Evolutionary conservation across 2,888 invertebrate species (phyloP).

Genomic region (Melanophora roralis): DNA sequence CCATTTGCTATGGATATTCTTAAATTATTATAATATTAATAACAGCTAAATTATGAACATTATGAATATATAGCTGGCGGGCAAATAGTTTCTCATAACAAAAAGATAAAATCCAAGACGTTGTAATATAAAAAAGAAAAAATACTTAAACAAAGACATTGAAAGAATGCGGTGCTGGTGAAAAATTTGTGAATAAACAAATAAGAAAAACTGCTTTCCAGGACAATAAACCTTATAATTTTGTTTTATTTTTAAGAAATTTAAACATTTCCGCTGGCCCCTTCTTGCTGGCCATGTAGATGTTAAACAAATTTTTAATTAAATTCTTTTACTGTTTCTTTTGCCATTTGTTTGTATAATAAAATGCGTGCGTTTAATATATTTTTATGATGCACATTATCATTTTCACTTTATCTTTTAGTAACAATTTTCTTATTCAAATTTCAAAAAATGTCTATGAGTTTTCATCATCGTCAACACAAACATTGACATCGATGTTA

Average conservation of each 20-base stretch:
- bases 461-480: slow-evolving; percentile 24
- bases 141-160: slow-evolving; percentile 6
- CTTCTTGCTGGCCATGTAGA: background rate
- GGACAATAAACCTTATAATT: slow-evolving; percentile 40
- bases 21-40: slow-evolving; percentile 56
- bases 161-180: background rate
- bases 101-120: background rate
- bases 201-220: background rate
- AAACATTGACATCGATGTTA: background rate
- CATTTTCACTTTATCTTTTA: slow-evolving; percentile 46
- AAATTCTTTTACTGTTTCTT: slow-evolving; percentile 32
- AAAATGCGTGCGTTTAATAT: slow-evolving; percentile 42
- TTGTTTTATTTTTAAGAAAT: background rate
- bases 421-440: slow-evolving; percentile 42
- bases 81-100: background rate
- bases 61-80: slow-evolving; percentile 25
- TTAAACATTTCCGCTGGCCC: background rate
- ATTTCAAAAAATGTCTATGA: slow-evolving; percentile 48
- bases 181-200: background rate
- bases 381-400: slow-evolving; percentile 48
- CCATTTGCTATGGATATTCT: slow-evolving; percentile 1
- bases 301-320: slow-evolving; percentile 52
- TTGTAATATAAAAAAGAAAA: background rate
- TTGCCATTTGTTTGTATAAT: background rate
- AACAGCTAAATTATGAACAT: slow-evolving; percentile 56